Percentiles rank a stretch among this genome's conserved stretches.
Conservation (phyloP, 2,888 invertebrate genomes). For the Norana najaformis region DNA sequence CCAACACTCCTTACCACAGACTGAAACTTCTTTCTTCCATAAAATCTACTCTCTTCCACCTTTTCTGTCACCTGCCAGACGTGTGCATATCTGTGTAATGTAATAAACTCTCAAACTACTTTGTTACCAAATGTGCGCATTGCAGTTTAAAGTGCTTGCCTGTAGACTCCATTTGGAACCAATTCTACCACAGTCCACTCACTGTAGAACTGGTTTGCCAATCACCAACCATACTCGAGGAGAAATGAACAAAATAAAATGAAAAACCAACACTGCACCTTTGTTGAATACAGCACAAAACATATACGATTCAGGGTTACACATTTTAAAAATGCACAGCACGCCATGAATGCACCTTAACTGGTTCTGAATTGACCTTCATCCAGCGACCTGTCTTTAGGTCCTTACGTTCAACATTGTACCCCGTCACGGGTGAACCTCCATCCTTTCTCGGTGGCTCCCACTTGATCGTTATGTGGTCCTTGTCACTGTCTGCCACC, state of each 20-base stretch:
- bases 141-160: too few relatives aligned
- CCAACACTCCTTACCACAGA: neutral
- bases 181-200: neutral
- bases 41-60: too few relatives aligned
- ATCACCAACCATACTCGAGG: neutral
- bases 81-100: neutral
- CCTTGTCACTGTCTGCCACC: constrained; percentile 88
- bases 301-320: too few relatives aligned
- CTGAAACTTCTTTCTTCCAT: neutral
- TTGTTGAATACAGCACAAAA: neutral
- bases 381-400: constrained; percentile 89
- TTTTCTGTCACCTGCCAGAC: neutral
- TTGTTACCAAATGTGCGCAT: neutral
- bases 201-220: neutral
- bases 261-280: neutral
- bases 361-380: constrained; percentile 40
- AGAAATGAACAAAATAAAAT: constrained; percentile 13
- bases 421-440: constrained; percentile 90
- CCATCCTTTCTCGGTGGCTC: constrained; percentile 80
- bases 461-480: constrained; percentile 92
- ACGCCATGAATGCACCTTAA: constrained; percentile 29
- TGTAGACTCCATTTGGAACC: neutral
- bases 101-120: neutral
- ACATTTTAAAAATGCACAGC: too few relatives aligned
- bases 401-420: constrained; percentile 62